phyloP scores from a whole-genome alignment of 2,888 invertebrate species.

The Chrysodeixis includens region DNA sequence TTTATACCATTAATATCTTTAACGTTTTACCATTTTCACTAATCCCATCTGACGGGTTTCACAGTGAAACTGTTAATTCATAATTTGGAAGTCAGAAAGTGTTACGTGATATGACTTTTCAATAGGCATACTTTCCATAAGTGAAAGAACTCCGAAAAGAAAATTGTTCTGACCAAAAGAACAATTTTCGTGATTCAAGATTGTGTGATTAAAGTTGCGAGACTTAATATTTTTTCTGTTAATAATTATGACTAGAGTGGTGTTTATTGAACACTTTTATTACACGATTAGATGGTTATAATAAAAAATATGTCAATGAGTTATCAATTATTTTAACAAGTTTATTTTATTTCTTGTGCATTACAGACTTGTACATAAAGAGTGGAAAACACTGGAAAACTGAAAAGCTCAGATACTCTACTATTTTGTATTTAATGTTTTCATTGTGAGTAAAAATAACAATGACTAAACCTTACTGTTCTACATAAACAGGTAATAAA shows the following conservation, averaged over 20 bases:
- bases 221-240: constrained; percentile 54
- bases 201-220: constrained; percentile 61
- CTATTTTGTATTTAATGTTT: too few relatives aligned
- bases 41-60: constrained; percentile 26
- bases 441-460: too few relatives aligned
- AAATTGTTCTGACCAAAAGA: constrained; percentile 43
- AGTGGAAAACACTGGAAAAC: too few relatives aligned
- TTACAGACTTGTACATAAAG: too few relatives aligned
- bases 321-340: too few relatives aligned
- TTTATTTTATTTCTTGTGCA: too few relatives aligned
- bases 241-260: constrained; percentile 47
- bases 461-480: too few relatives aligned
- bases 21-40: constrained; percentile 19
- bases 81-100: constrained; percentile 11
- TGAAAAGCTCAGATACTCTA: too few relatives aligned
- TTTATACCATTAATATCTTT: constrained; percentile 37
- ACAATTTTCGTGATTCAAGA: constrained; percentile 57
- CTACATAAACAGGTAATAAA: too few relatives aligned
- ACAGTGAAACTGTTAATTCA: constrained; percentile 21
- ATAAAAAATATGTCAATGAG: too few relatives aligned
- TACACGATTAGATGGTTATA: too few relatives aligned
- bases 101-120: constrained; percentile 10
- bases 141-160: constrained; percentile 50
- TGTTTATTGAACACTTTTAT: constrained; percentile 9
- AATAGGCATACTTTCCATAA: constrained; percentile 18